These are phyloP conservation scores for Xenopus laevis DNA, from an alignment of 2,113 vertebrate genomes.

Conservation along the genomic window DNA sequence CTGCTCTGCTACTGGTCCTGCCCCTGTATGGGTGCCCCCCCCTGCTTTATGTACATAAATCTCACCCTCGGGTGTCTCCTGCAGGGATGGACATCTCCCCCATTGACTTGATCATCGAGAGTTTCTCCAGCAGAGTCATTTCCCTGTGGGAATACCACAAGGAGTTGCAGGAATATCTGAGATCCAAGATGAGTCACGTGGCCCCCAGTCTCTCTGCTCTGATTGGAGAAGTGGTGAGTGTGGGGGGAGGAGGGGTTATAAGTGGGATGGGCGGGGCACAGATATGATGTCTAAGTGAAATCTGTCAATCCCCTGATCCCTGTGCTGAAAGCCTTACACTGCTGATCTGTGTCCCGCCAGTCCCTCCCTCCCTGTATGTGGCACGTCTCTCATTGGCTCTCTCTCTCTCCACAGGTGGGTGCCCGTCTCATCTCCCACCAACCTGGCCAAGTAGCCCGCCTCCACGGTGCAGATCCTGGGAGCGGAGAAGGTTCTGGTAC, in stretches of 20 bases:
- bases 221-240: constrained; percentile 92
- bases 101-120: constrained; percentile 88
- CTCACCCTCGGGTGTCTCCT: too few relatives aligned
- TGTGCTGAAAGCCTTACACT: constrained; percentile 57
- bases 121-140: constrained; percentile 84
- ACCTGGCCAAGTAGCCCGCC: constrained; percentile 95
- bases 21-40: too few relatives aligned
- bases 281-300: constrained; percentile 65
- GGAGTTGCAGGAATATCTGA: constrained; percentile 85
- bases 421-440: constrained; percentile 94
- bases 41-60: too few relatives aligned
- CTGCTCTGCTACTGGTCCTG: too few relatives aligned
- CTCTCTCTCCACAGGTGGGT: constrained; percentile 74
- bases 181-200: constrained; percentile 92
- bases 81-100: too few relatives aligned
- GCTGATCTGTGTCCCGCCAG: constrained; percentile 58
- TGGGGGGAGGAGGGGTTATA: not conserved
- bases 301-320: constrained; percentile 84
- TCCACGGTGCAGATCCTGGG: constrained; percentile 97
- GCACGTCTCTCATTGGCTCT: too few relatives aligned
- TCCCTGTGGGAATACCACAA: constrained; percentile 82
- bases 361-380: not conserved
- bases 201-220: constrained; percentile 89
- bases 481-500: constrained; percentile 95
- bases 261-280: rapidly evolving